Percentiles rank a stretch among this genome's conserved stretches.
Evolutionary conservation across 2,888 invertebrate species (phyloP).

Genomic region (Cloeon dipterum): DNA sequence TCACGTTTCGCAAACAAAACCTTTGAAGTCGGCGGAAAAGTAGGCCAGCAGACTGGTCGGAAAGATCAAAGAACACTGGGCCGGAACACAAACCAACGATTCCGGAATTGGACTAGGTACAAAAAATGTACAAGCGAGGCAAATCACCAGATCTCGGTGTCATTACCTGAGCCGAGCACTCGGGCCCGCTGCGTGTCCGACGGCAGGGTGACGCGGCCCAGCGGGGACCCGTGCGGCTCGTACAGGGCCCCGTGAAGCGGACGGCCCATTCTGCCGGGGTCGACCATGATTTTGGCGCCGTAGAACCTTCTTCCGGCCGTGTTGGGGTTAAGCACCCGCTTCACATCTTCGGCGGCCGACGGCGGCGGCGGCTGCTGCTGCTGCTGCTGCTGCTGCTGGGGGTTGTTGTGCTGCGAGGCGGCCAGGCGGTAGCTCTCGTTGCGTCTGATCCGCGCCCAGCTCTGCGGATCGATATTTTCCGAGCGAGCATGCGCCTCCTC

Average conservation of each 20-base stretch:
- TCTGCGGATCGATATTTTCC: slow-evolving; percentile 23
- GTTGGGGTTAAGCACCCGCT: slow-evolving; percentile 13
- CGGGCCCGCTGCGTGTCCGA: slow-evolving; percentile 37
- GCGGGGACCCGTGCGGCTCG: slow-evolving; percentile 10
- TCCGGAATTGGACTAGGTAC: too few species aligned
- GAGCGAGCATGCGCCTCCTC: slow-evolving; percentile 3
- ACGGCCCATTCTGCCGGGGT: slow-evolving; percentile 6
- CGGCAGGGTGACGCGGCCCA: slow-evolving; percentile 20
- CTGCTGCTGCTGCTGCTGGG: too few species aligned
- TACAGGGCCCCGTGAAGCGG: slow-evolving; percentile 19
- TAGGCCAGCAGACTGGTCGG: too few species aligned
- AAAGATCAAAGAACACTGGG: too few species aligned
- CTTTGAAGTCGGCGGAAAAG: too few species aligned
- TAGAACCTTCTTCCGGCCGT: slow-evolving; percentile 14
- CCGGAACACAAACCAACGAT: too few species aligned
- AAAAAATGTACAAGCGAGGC: too few species aligned
- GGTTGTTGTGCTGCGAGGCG: slow-evolving; percentile 32
- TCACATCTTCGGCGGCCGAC: slow-evolving; percentile 4
- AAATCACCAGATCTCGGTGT: slow-evolving; percentile 57
- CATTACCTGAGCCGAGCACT: slow-evolving; percentile 37
- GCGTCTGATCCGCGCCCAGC: slow-evolving; percentile 53
- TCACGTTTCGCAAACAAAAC: too few species aligned
- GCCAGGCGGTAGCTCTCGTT: slow-evolving; percentile 70
- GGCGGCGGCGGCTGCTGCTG: not conserved
- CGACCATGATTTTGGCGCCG: slow-evolving; percentile 18